A percentile compares a stretch with the other conserved stretches of the same genome.
Evolutionary conservation across 2,797 vertebrate species (phyloP).

Genomic region (Myoxocephalus aenaeus): DNA sequence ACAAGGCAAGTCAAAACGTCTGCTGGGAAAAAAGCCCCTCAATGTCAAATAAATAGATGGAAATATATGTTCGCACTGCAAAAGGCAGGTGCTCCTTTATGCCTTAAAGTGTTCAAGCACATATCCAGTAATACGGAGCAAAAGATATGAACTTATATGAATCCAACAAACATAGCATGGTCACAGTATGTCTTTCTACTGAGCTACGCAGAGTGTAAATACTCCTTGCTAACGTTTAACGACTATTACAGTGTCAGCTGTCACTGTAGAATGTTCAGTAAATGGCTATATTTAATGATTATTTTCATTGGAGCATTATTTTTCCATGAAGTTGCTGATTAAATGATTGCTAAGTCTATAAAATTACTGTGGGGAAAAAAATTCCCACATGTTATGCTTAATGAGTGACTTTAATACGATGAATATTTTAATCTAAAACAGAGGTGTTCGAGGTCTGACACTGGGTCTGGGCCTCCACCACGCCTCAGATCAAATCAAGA

Average conservation of each 20-base stretch:
- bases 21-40: background rate
- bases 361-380: background rate
- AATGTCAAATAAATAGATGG: background rate
- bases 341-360: background rate
- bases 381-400: background rate
- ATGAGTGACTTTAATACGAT: background rate
- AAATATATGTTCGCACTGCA: background rate
- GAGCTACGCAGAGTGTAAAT: too few relatives aligned
- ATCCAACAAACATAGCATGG: background rate
- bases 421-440: too few relatives aligned
- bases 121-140: background rate
- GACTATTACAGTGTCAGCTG: too few relatives aligned
- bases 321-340: background rate
- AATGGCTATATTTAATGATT: too few relatives aligned
- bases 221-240: too few relatives aligned
- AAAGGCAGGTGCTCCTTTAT: too few relatives aligned
- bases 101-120: too few relatives aligned
- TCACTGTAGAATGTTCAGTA: too few relatives aligned
- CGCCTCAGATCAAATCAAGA: background rate
- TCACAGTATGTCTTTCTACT: too few relatives aligned
- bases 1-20: background rate
- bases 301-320: too few relatives aligned
- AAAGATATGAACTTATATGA: background rate
- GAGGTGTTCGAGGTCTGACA: too few relatives aligned
- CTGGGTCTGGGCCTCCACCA: too few relatives aligned